phyloP scores from a whole-genome alignment of 2,797 vertebrate species.

The Adelosebastes latens region DNA sequence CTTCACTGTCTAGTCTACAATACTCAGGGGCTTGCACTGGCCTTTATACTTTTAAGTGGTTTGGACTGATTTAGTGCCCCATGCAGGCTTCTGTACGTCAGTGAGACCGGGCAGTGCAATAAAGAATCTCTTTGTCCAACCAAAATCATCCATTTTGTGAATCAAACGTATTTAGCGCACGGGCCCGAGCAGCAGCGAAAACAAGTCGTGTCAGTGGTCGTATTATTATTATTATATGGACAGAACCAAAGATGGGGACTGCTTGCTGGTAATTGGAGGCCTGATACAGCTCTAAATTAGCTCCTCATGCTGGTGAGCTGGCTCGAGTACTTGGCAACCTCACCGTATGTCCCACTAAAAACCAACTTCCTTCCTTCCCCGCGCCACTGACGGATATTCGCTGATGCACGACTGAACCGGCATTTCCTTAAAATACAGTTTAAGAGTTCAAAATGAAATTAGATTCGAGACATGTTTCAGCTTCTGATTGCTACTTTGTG shows the following conservation, averaged over 20 bases:
- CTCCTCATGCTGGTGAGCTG: slow-evolving; percentile 67
- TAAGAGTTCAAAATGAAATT: not conserved
- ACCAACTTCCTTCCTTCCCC: slow-evolving; percentile 43
- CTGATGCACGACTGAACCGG: slow-evolving; percentile 39
- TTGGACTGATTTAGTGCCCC: slow-evolving; percentile 64
- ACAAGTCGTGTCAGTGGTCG: slow-evolving; percentile 19
- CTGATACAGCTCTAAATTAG: slow-evolving; percentile 62
- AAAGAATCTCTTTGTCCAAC: slow-evolving; percentile 46
- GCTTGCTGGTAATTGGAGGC: slow-evolving; percentile 52
- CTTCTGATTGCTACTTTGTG: slow-evolving; percentile 1
- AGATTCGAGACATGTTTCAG: slow-evolving; percentile 3
- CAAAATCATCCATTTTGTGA: slow-evolving; percentile 50
- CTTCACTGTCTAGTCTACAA: slow-evolving; percentile 61
- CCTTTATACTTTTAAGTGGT: slow-evolving; percentile 70
- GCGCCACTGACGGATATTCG: slow-evolving; percentile 55
- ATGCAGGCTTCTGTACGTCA: slow-evolving; percentile 49
- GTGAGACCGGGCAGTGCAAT: slow-evolving; percentile 23
- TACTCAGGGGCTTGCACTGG: slow-evolving; percentile 52
- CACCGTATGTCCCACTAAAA: slow-evolving; percentile 53
- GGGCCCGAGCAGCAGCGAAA: slow-evolving; percentile 4
- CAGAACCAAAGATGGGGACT: slow-evolving; percentile 33
- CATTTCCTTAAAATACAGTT: slow-evolving; percentile 30
- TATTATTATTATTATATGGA: slow-evolving; percentile 31
- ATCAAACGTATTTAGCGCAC: slow-evolving; percentile 50
- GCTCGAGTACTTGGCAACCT: slow-evolving; percentile 59